Conservation (phyloP, 2,888 invertebrate genomes). For the Epirrhoe alternata region DNA sequence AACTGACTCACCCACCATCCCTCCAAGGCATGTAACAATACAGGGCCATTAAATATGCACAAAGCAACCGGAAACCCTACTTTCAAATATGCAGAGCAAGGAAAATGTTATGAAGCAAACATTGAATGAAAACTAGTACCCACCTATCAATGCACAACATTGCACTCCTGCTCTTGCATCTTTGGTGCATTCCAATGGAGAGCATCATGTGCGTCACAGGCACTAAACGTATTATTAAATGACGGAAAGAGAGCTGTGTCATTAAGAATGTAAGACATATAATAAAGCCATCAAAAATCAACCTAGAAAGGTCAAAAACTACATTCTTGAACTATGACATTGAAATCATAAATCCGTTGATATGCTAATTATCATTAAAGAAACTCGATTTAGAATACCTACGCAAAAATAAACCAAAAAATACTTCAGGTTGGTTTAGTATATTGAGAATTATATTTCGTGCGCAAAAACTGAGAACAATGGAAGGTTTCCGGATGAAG, state of each 20-base stretch:
- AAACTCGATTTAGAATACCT: background rate
- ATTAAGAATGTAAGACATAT: too few relatives aligned
- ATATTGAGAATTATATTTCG: constrained; percentile 35
- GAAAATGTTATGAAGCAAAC: background rate
- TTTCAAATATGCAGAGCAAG: background rate
- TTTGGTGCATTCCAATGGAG: too few relatives aligned
- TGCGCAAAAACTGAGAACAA: constrained; percentile 52
- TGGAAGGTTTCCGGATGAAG: constrained; percentile 42
- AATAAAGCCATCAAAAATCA: too few relatives aligned
- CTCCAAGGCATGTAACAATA: constrained; percentile 36
- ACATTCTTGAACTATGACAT: background rate
- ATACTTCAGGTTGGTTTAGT: background rate
- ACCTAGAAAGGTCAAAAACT: background rate
- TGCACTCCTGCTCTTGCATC: too few relatives aligned
- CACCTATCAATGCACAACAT: too few relatives aligned
- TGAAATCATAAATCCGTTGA: constrained; percentile 4
- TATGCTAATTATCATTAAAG: background rate
- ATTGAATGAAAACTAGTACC: background rate
- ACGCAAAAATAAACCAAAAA: background rate
- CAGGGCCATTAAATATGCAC: constrained; percentile 32
- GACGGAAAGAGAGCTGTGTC: too few relatives aligned
- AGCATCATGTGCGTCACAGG: too few relatives aligned
- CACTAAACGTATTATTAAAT: too few relatives aligned
- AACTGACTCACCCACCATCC: constrained; percentile 38
- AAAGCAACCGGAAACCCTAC: constrained; percentile 18